phyloP scores from a whole-genome alignment of 2,888 invertebrate genomes.

The Lapara coniferarum region DNA sequence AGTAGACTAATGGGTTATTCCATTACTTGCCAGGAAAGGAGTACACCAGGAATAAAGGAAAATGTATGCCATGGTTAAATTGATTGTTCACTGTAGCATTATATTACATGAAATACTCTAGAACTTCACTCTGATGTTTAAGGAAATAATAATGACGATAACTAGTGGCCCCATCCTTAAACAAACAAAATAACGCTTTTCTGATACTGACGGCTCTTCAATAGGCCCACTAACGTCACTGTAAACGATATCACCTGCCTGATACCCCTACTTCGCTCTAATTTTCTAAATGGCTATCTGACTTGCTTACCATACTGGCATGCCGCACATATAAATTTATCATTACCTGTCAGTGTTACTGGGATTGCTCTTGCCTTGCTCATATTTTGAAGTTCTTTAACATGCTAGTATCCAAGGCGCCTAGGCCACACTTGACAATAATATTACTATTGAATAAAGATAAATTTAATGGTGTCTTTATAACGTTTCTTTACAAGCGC shows the following conservation, averaged over 20 bases:
- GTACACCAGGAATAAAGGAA: slow-evolving; percentile 39
- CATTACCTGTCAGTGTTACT: too few species aligned
- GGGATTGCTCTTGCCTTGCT: too few species aligned
- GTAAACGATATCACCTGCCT: slow-evolving; percentile 39
- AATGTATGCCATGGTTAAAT: slow-evolving; percentile 34
- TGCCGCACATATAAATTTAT: neutral
- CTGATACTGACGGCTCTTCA: slow-evolving; percentile 34
- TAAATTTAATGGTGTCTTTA: too few species aligned
- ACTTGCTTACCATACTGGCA: slow-evolving; percentile 41
- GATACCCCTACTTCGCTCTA: slow-evolving; percentile 31
- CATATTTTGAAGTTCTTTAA: slow-evolving; percentile 34
- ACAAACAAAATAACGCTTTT: slow-evolving; percentile 41
- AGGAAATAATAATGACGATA: slow-evolving; percentile 41
- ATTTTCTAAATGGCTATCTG: slow-evolving; percentile 34
- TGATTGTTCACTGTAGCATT: slow-evolving; percentile 38
- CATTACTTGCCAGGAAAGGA: slow-evolving; percentile 34
- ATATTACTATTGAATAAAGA: too few species aligned
- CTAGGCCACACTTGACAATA: slow-evolving; percentile 42
- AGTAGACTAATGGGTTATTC: slow-evolving; percentile 44
- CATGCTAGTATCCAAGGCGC: slow-evolving; percentile 36
- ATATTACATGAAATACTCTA: slow-evolving; percentile 39
- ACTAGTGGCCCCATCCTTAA: slow-evolving; percentile 43
- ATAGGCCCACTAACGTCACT: slow-evolving; percentile 44
- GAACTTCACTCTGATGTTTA: slow-evolving; percentile 41
- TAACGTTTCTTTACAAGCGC: too few species aligned